These are phyloP conservation scores for Eupleurogrammus muticus DNA, from an alignment of 2,797 vertebrate genomes.

Conservation along the genomic window DNA sequence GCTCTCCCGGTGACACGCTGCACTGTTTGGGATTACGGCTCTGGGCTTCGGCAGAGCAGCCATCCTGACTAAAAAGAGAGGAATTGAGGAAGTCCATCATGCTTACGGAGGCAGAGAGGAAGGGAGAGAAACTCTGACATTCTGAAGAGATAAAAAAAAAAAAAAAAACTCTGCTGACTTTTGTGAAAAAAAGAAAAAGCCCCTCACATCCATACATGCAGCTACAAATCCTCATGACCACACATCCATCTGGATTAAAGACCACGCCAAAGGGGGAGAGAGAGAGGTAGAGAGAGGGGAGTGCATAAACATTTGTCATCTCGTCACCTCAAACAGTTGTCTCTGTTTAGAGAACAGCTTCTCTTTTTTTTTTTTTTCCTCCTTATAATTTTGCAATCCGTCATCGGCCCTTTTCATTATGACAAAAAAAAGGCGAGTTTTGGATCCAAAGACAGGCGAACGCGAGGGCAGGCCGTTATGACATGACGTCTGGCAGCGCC, in stretches of 20 bases:
- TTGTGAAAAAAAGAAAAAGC: constrained; percentile 4
- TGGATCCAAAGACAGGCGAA: constrained; percentile 16
- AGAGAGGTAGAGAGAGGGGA: background rate
- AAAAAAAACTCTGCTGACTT: constrained; percentile 16
- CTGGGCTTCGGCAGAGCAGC: constrained; percentile 44
- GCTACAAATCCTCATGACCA: background rate
- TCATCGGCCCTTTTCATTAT: constrained; percentile 39
- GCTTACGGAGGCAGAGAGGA: constrained; percentile 46
- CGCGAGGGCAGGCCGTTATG: constrained; percentile 2
- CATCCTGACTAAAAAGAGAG: constrained; percentile 49
- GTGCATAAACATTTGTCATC: constrained; percentile 21
- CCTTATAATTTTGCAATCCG: constrained; percentile 44
- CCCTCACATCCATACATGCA: constrained; percentile 1
- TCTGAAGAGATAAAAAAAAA: constrained; percentile 12
- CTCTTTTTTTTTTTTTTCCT: constrained; percentile 21
- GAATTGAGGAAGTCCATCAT: constrained; percentile 52
- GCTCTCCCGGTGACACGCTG: constrained; percentile 25
- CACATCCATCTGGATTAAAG: constrained; percentile 1
- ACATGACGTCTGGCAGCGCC: constrained; percentile 14
- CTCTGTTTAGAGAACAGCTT: constrained; percentile 20
- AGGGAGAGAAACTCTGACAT: constrained; percentile 21
- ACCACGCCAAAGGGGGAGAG: background rate
- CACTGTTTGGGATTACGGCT: constrained; percentile 69
- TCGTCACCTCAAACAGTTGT: constrained; percentile 14
- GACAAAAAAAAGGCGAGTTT: constrained; percentile 24